Conservation (phyloP, 2,113 vertebrate genomes). For the Heteronetta atricapilla region DNA sequence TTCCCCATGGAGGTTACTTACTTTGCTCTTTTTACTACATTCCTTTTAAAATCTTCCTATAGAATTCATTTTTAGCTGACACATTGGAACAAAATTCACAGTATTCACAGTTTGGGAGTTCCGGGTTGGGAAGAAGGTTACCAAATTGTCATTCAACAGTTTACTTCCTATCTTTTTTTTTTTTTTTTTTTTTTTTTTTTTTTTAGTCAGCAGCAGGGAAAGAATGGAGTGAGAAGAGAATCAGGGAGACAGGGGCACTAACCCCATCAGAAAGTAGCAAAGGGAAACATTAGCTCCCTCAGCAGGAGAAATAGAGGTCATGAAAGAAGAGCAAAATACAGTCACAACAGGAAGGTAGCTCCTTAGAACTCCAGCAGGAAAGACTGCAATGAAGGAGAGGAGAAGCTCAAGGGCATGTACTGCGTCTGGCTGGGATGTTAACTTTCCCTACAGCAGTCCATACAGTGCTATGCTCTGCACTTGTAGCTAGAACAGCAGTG, state of each 20-base stretch:
- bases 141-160: conserved; percentile 8
- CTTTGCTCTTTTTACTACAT: background rate
- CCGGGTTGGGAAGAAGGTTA: background rate
- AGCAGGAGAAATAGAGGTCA: background rate
- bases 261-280: background rate
- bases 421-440: too few species aligned
- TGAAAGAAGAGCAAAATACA: background rate
- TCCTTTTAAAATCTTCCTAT: background rate
- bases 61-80: background rate
- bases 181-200: too few species aligned
- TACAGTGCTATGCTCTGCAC: too few species aligned
- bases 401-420: background rate
- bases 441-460: too few species aligned
- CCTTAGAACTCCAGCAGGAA: background rate
- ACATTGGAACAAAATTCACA: background rate
- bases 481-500: too few species aligned
- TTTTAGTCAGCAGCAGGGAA: background rate
- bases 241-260: background rate
- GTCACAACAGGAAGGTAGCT: background rate
- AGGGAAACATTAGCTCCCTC: background rate
- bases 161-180: background rate
- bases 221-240: background rate
- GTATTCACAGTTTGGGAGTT: conserved; percentile 7
- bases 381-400: fast-evolving
- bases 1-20: conserved; percentile 6